Evolutionary conservation across 2,888 invertebrate genomes (phyloP).

Genomic region (Lasioglossum villosulum): DNA sequence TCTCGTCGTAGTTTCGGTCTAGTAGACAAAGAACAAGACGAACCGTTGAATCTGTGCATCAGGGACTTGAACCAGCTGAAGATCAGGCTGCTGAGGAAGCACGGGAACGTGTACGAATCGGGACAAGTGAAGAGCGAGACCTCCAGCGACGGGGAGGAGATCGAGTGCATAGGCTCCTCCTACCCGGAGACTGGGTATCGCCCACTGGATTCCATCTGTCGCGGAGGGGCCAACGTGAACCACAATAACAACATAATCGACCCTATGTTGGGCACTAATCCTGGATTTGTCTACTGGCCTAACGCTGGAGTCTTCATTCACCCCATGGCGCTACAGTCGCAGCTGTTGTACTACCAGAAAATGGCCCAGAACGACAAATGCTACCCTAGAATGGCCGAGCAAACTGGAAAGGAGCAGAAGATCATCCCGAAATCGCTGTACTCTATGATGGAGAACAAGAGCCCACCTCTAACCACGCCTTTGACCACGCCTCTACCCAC

Average conservation of each 20-base stretch:
- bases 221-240: constrained; percentile 72
- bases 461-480: constrained; percentile 60
- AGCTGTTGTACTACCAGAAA: constrained; percentile 91
- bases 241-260: constrained; percentile 85
- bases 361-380: constrained; percentile 87
- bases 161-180: constrained; percentile 83
- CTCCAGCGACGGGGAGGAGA: constrained; percentile 85
- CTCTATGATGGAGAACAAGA: constrained; percentile 80
- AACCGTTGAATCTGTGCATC: constrained; percentile 93
- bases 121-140: constrained; percentile 87
- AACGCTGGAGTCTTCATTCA: constrained; percentile 90
- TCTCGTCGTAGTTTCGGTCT: constrained; percentile 85
- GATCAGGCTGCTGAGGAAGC: constrained; percentile 87
- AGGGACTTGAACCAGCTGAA: constrained; percentile 90
- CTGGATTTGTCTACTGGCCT: constrained; percentile 89
- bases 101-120: constrained; percentile 88
- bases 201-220: constrained; percentile 38
- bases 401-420: constrained; percentile 75
- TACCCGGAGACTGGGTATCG: constrained; percentile 56
- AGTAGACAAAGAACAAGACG: constrained; percentile 86
- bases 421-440: constrained; percentile 84
- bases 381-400: constrained; percentile 66
- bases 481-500: constrained; percentile 5
- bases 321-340: constrained; percentile 90
- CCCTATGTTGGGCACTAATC: constrained; percentile 81